Evolutionary conservation across 2,888 invertebrate genomes (phyloP), one percentile per base, ranked within the genome.

Genomic region (Chloroclystis v-ata): DNA sequence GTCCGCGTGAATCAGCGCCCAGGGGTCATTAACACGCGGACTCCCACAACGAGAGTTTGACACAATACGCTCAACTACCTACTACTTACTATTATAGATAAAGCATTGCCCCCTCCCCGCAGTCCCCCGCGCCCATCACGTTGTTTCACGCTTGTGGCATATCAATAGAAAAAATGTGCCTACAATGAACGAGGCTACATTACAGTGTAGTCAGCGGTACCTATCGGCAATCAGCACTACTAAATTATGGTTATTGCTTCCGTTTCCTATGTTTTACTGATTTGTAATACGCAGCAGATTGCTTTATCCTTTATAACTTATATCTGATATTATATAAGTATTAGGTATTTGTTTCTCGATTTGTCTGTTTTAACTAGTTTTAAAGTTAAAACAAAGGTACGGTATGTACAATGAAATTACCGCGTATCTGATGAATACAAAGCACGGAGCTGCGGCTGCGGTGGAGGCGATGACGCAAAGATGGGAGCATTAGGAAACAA

Each of bases 401-500:
- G n/a, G n/a, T n/a, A n/a, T n/a, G n/a, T n/a, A n/a, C n/a, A n/a
- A n/a, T n/a, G n/a, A n/a, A n/a, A n/a, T n/a, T 46, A 47, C 16
- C 33, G 16, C 25, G 28, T 47, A 54, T 48, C 49, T 39, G 49
- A 40, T 44, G 42, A 47, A 50, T 50, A 45, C 49, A 37, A 53
- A 55, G 50, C 40, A 20, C 41, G 42, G 43, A 2, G 20, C 38
- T 16, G 11, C 14, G 42, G 24, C 30, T n/a, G 43, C 24, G 37
- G 33, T 43, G 42, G 32, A 47, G 51, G 30, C 57, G 60, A 61
- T 65, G 67, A 63, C 60, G 64, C 63, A 61, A 63, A 61, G 60
- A 63, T 61, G 57, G 61, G 60, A 59, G 63, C 60, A 67, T 74
- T 78, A 69, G 69, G 68, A 75, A 81, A 80, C 83, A 60, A 69